Conservation (phyloP, 2,797 vertebrate genomes). For the Ctenochaetus hawaiiensis region DNA sequence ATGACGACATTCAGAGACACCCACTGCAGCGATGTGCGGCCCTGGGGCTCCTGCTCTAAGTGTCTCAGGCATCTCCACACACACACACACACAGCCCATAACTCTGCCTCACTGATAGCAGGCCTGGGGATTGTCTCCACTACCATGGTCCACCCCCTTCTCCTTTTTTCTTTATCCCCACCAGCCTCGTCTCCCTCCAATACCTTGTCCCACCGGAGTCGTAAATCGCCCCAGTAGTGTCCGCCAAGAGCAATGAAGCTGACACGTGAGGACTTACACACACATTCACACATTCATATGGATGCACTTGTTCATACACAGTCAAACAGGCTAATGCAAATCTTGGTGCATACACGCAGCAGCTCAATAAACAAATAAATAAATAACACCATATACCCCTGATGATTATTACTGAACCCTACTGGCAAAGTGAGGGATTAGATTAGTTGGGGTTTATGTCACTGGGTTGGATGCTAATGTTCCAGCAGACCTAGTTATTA, state of each 20-base stretch:
- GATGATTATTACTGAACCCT: slow-evolving; percentile 43
- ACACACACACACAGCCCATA: slow-evolving; percentile 57
- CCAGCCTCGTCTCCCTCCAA: slow-evolving; percentile 6
- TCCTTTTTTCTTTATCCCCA: not conserved
- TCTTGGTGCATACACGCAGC: not conserved
- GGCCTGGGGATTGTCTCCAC: slow-evolving; percentile 52
- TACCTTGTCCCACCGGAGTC: slow-evolving; percentile 52
- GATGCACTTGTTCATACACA: slow-evolving; percentile 29
- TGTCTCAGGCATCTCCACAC: slow-evolving; percentile 39
- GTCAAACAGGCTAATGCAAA: slow-evolving; percentile 27
- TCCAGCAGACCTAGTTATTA: slow-evolving; percentile 58
- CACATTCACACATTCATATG: slow-evolving; percentile 1
- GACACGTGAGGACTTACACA: slow-evolving; percentile 41
- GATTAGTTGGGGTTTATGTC: slow-evolving; percentile 54
- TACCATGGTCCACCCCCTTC: slow-evolving; percentile 6
- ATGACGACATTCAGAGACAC: slow-evolving; percentile 75
- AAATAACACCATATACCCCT: slow-evolving; percentile 9
- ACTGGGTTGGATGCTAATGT: slow-evolving; percentile 49
- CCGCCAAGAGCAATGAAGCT: slow-evolving; percentile 53
- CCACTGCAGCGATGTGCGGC: slow-evolving; percentile 49
- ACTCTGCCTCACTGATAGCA: slow-evolving; percentile 52
- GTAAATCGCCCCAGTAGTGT: slow-evolving; percentile 54
- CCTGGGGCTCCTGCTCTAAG: slow-evolving; percentile 40
- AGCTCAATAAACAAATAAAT: slow-evolving; percentile 9
- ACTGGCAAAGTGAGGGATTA: slow-evolving; percentile 37